A percentile compares a stretch with the other conserved stretches of the same genome.
These are phyloP conservation scores for Anas bernieri DNA, from an alignment of 2,797 vertebrate genomes.

Conservation along the genomic window DNA sequence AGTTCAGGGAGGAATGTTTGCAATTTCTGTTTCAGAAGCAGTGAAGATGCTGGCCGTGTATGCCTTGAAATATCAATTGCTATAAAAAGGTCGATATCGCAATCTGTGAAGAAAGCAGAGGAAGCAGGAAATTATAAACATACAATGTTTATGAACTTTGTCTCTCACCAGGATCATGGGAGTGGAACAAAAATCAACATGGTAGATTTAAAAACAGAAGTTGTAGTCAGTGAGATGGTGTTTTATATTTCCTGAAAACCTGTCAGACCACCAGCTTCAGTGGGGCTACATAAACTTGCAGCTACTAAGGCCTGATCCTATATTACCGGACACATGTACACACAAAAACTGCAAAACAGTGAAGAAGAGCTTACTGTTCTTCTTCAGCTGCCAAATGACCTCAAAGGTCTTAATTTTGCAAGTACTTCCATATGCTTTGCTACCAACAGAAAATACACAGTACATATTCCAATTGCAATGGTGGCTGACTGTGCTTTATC, in stretches of 20 bases:
- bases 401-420: neutral
- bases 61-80: slow-evolving; percentile 84
- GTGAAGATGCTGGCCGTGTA: neutral
- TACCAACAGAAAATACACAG: neutral
- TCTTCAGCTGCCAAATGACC: neutral
- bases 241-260: neutral
- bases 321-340: neutral
- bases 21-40: slow-evolving; percentile 77
- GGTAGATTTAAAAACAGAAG: neutral
- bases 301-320: neutral
- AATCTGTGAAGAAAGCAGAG: slow-evolving; percentile 74
- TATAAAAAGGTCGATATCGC: slow-evolving; percentile 83
- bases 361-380: neutral
- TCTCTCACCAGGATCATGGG: neutral
- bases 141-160: neutral
- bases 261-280: neutral
- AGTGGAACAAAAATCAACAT: neutral
- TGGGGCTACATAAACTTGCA: neutral
- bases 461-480: neutral
- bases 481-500: neutral
- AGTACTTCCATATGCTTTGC: neutral
- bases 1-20: slow-evolving; percentile 80
- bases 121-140: neutral
- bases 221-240: neutral
- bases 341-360: neutral